Evolutionary conservation across 2,888 invertebrate species (phyloP).

Genomic region (Aphelenchoides bicaudatus): DNA sequence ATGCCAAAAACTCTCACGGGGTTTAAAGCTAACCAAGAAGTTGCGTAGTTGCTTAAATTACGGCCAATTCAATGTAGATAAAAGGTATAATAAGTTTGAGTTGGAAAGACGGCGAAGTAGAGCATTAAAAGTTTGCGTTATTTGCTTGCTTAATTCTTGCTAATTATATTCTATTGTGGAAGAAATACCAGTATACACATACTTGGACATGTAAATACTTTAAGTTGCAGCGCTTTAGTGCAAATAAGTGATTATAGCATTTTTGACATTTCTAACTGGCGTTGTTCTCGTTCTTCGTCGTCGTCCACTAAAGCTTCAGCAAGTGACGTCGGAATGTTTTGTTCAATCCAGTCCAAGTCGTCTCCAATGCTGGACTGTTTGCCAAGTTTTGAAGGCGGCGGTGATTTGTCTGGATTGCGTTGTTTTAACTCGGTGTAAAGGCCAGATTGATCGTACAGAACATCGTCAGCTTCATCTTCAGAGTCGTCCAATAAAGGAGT

Average conservation of each 20-base stretch:
- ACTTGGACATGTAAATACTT: too few relatives aligned
- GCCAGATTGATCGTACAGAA: conserved; percentile 33
- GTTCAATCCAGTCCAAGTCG: conserved; percentile 85
- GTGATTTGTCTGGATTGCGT: conserved; percentile 1
- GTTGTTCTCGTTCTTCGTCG: conserved; percentile 47
- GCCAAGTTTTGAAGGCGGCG: background rate
- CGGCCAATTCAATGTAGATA: too few relatives aligned
- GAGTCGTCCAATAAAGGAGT: conserved; percentile 83
- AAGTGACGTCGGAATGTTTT: conserved; percentile 78
- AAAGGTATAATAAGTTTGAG: too few relatives aligned
- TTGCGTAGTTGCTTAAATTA: too few relatives aligned
- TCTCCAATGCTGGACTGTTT: conserved; percentile 55
- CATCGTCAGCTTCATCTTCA: conserved; percentile 69
- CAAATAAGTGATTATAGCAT: conserved; percentile 55
- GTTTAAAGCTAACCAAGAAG: too few relatives aligned
- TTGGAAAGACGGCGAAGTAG: too few relatives aligned
- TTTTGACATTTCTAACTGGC: conserved; percentile 54
- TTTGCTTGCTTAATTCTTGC: too few relatives aligned
- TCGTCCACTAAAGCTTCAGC: conserved; percentile 65
- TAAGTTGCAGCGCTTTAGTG: too few relatives aligned
- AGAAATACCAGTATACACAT: too few relatives aligned
- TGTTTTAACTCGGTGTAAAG: conserved; percentile 17
- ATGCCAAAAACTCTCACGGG: too few relatives aligned
- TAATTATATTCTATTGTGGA: too few relatives aligned
- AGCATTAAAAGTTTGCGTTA: too few relatives aligned